Percentiles rank a stretch among this genome's conserved stretches.
These are phyloP conservation scores for Anorthoa munda DNA, from an alignment of 2,888 invertebrate genomes.

Conservation along the genomic window DNA sequence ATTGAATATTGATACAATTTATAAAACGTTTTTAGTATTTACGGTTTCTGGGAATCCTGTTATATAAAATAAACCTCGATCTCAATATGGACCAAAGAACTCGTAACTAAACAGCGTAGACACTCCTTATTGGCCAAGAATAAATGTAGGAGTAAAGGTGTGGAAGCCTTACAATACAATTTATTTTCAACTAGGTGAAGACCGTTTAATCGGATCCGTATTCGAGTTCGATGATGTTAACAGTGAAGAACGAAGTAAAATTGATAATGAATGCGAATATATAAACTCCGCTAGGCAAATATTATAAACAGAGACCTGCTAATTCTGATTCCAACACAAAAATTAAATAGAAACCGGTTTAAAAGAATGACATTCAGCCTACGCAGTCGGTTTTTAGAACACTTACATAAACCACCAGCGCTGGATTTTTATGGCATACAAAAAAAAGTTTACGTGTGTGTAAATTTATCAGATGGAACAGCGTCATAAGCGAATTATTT, in stretches of 20 bases:
- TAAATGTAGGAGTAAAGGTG: constrained; percentile 71
- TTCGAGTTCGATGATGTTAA: constrained; percentile 63
- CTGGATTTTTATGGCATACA: constrained; percentile 72
- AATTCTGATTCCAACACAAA: constrained; percentile 59
- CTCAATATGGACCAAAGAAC: constrained; percentile 40
- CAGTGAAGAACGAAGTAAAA: constrained; percentile 55
- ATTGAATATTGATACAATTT: constrained; percentile 30
- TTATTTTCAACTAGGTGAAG: constrained; percentile 80
- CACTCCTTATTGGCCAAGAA: constrained; percentile 59
- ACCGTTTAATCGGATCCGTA: constrained; percentile 76
- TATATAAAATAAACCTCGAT: constrained; percentile 44
- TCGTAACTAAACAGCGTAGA: constrained; percentile 40
- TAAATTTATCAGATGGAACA: constrained; percentile 74
- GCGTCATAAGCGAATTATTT: constrained; percentile 70
- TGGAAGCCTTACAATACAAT: constrained; percentile 79
- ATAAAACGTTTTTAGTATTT: constrained; percentile 25
- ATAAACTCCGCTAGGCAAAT: constrained; percentile 58
- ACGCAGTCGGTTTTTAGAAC: constrained; percentile 78
- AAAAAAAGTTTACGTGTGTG: constrained; percentile 74
- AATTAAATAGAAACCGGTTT: constrained; percentile 74
- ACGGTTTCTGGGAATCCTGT: constrained; percentile 36
- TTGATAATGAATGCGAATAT: constrained; percentile 42
- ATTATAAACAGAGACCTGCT: constrained; percentile 48
- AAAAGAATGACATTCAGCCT: constrained; percentile 74
- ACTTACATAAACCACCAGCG: constrained; percentile 77